A percentile compares a stretch with the other conserved stretches of the same genome.
Conservation (phyloP, 2,797 vertebrate genomes). For the Aselliscus stoliczkanus region DNA sequence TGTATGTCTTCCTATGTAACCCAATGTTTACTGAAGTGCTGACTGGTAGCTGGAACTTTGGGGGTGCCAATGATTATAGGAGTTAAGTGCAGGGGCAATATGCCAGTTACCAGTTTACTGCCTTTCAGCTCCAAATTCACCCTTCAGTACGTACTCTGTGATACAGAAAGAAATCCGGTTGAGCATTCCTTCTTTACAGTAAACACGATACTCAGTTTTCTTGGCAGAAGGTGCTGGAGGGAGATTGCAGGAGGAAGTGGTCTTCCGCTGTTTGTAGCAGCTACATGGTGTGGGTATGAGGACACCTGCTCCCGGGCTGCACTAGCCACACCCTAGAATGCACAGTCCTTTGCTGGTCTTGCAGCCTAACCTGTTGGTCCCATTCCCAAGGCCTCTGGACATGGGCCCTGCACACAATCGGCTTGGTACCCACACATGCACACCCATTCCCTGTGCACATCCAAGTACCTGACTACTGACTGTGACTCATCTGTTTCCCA, state of each 20-base stretch:
- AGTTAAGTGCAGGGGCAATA: neutral
- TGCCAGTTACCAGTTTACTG: neutral
- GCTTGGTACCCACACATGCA: neutral
- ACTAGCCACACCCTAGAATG: neutral
- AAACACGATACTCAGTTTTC: neutral
- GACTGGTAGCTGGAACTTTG: neutral
- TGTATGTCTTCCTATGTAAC: neutral
- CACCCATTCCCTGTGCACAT: neutral
- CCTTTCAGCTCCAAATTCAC: neutral
- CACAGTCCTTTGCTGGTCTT: neutral
- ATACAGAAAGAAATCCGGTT: neutral
- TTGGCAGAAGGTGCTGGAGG: neutral
- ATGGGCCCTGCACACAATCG: too few relatives aligned
- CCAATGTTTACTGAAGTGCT: neutral
- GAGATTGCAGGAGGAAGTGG: too few relatives aligned
- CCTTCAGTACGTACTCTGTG: neutral
- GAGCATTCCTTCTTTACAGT: neutral
- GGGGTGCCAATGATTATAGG: neutral
- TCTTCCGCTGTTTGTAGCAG: neutral
- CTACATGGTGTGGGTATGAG: neutral
- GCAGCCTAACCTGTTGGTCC: neutral
- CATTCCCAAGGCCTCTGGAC: neutral
- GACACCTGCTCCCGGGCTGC: neutral
- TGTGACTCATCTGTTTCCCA: neutral
- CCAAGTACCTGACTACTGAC: neutral